Base-by-base conservation (phyloP, 2,888 invertebrate species). In the Drosophila rubida region DNA sequence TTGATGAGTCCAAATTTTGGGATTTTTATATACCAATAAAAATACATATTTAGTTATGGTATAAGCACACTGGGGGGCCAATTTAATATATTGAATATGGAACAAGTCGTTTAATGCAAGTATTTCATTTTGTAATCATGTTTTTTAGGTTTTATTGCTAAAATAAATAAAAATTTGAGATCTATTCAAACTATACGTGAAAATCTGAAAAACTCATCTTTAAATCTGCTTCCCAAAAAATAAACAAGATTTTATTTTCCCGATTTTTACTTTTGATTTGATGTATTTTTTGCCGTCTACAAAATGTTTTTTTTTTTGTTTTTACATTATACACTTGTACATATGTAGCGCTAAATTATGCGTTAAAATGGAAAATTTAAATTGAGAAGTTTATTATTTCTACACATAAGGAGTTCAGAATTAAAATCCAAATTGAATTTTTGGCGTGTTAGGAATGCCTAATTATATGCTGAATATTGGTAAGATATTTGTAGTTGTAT, bases 371-470 rank as follows among this genome's bases (percentile, higher is more conserved):
- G 13, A 72, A 73, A 57, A 57, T 60, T 59, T 42, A 25, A 58
- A 60, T 41, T 49, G 42, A 35, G 37, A 45, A 30, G 13, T 23
- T 30, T 42, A 50, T 48, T 41, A 19, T 32, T 53, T 37, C 48
- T 23, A 49, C 25, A 63, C 39, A 78, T 42, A 45, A 25, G 45
- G 22, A 45, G 42, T 49, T 44, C 35, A 19, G 37, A 70, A 57
- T 54, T 53, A 65, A 75, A 68, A 63, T 71, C 59, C 57, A 67
- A 77, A 69, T 60, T 57, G 32, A 30, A 57, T 62, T 67, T 68
- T 70, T 69, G 75, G 62, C 67, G 51, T 74, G 44, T 87, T 71
- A 87, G 80, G 80, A 81, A 81, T 81, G 80, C 80, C 88, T 85
- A 81, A 85, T 81, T 74, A 68, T 77, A 62, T 65, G 22, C 55